phyloP scores from a whole-genome alignment of 1,140 invertebrate species.

The Drosophila auraria region DNA sequence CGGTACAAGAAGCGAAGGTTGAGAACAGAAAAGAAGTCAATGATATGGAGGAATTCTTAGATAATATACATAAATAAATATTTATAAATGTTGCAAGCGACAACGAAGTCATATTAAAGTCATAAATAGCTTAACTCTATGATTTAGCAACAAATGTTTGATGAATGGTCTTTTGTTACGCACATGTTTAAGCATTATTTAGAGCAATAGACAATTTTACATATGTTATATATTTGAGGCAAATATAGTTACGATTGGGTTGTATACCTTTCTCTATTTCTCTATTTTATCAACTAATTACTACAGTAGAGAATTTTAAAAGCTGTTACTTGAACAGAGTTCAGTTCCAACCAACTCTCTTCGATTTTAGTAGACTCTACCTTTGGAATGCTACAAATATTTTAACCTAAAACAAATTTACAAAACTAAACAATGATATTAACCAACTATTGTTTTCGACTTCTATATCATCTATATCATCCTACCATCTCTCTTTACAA shows the following conservation, averaged over 20 bases:
- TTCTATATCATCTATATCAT: constrained; percentile 28
- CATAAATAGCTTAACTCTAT: constrained; percentile 36
- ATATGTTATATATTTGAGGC: constrained; percentile 40
- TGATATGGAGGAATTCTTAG: constrained; percentile 34
- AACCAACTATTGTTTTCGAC: constrained; percentile 19
- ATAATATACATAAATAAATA: constrained; percentile 49
- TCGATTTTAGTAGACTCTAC: constrained; percentile 56
- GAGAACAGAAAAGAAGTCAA: constrained; percentile 33
- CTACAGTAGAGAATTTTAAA: constrained; percentile 47
- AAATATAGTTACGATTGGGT: constrained; percentile 53
- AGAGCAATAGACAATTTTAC: constrained; percentile 69
- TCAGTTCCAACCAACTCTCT: constrained; percentile 10
- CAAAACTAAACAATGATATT: constrained; percentile 32
- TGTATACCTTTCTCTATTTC: constrained; percentile 46
- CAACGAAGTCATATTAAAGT: constrained; percentile 51
- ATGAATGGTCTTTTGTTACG: constrained; percentile 61
- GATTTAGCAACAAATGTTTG: constrained; percentile 55
- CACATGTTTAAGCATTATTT: constrained; percentile 75
- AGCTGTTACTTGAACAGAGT: constrained; percentile 11
- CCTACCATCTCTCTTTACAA: constrained; percentile 33
- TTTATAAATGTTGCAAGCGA: constrained; percentile 48
- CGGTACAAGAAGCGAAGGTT: constrained; percentile 29
- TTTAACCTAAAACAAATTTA: constrained; percentile 60
- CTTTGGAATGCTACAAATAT: constrained; percentile 29
- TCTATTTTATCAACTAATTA: constrained; percentile 21